Percentiles rank a stretch among this genome's conserved stretches.
phyloP scores from a whole-genome alignment of 2,113 vertebrate species.

The Lutjanus erythropterus region DNA sequence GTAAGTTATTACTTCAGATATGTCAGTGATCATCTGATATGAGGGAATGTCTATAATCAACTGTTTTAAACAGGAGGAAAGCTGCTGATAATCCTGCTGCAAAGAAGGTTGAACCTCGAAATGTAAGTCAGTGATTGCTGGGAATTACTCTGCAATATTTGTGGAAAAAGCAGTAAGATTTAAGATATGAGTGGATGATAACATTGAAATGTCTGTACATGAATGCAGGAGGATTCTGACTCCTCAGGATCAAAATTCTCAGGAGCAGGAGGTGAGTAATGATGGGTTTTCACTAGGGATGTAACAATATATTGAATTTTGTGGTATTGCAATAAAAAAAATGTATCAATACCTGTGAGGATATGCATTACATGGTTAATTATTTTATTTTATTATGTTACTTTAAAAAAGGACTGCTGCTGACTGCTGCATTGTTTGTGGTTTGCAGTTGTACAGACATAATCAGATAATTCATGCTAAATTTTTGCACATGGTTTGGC shows the following conservation, averaged over 20 bases:
- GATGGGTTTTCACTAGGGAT: background rate
- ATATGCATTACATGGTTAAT: too few relatives aligned
- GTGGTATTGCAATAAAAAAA: too few relatives aligned
- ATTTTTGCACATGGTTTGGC: too few relatives aligned
- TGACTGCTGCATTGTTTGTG: too few relatives aligned
- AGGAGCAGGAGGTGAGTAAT: conserved; percentile 60
- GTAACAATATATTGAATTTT: too few relatives aligned
- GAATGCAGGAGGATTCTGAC: conserved; percentile 80
- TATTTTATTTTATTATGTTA: too few relatives aligned
- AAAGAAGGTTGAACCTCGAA: conserved; percentile 76
- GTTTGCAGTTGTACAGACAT: too few relatives aligned
- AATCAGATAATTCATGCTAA: too few relatives aligned
- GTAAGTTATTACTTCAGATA: conserved; percentile 57
- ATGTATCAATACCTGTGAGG: too few relatives aligned
- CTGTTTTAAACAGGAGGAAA: conserved; percentile 83
- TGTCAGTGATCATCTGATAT: background rate
- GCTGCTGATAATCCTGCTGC: conserved; percentile 77
- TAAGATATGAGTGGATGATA: background rate
- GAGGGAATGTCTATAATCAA: background rate
- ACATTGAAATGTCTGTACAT: conserved; percentile 21
- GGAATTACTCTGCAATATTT: conserved; percentile 1
- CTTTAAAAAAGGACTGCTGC: too few relatives aligned
- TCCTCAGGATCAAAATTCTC: conserved; percentile 65
- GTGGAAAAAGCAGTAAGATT: background rate
- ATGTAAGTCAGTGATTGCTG: conserved; percentile 75